Evolutionary conservation across 1,140 invertebrate genomes (phyloP).

Genomic region (Papilio aristodemus): DNA sequence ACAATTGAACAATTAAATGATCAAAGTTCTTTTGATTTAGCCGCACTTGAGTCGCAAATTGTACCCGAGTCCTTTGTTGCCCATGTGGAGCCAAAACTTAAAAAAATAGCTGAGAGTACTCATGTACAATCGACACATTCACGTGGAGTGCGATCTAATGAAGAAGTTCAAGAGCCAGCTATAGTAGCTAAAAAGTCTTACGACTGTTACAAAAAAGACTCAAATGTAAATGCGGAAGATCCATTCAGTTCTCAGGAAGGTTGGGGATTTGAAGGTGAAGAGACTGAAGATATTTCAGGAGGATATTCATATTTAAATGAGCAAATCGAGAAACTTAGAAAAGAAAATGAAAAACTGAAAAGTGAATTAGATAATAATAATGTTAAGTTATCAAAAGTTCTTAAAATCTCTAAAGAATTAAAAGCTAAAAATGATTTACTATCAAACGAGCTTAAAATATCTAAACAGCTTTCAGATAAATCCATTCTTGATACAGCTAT

Average conservation of each 20-base stretch:
- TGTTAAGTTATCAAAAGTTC: slow-evolving; percentile 84
- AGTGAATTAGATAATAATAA: slow-evolving; percentile 83
- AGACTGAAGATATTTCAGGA: slow-evolving; percentile 51
- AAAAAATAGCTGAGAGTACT: slow-evolving; percentile 48
- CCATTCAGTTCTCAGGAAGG: slow-evolving; percentile 76
- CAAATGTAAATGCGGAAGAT: slow-evolving; percentile 44
- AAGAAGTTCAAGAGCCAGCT: slow-evolving; percentile 44
- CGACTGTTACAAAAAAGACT: slow-evolving; percentile 68
- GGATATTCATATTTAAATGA: slow-evolving; percentile 60
- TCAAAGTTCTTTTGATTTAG: slow-evolving; percentile 48
- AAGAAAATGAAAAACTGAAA: slow-evolving; percentile 65
- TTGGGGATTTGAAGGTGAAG: slow-evolving; percentile 66
- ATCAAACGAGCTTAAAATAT: slow-evolving; percentile 80
- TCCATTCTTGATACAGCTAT: slow-evolving; percentile 87
- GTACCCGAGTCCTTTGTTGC: slow-evolving; percentile 45
- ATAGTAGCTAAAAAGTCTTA: slow-evolving; percentile 81
- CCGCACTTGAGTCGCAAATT: slow-evolving; percentile 66
- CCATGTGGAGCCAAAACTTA: slow-evolving; percentile 35
- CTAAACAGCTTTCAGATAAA: slow-evolving; percentile 79
- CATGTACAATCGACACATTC: slow-evolving; percentile 38
- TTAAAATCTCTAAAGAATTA: slow-evolving; percentile 89
- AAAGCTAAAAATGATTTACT: slow-evolving; percentile 84
- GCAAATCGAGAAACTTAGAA: slow-evolving; percentile 57
- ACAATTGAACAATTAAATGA: slow-evolving; percentile 66
- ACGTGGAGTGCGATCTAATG: slow-evolving; percentile 22